Conservation (phyloP, 2,113 vertebrate species). For the Pseudorectes ferrugineus region DNA sequence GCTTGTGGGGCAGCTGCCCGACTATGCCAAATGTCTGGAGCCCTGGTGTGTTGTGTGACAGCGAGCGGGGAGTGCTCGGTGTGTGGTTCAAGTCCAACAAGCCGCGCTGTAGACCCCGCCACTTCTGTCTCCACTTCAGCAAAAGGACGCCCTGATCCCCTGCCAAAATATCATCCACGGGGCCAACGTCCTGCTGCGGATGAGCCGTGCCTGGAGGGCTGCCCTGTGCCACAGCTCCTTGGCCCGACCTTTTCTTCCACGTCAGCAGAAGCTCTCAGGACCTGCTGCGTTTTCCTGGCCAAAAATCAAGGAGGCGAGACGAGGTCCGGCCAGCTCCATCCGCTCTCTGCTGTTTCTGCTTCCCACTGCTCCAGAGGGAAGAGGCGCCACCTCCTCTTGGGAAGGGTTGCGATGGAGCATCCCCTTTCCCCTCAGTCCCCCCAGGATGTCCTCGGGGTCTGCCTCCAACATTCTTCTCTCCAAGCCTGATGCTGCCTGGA, state of each 20-base stretch:
- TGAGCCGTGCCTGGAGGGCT: neutral
- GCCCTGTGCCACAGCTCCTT: neutral
- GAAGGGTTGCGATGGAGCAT: neutral
- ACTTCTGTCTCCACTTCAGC: neutral
- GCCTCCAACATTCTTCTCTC: neutral
- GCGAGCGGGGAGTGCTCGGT: rapidly evolving
- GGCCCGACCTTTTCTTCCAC: rapidly evolving
- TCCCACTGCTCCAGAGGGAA: neutral
- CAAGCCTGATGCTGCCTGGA: neutral
- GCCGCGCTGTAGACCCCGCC: rapidly evolving
- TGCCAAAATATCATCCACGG: neutral
- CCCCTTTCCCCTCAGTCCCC: rapidly evolving
- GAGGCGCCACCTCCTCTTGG: neutral
- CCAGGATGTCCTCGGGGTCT: neutral
- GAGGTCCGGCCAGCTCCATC: rapidly evolving
- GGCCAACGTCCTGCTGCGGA: rapidly evolving
- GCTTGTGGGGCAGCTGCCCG: neutral
- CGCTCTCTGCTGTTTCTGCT: neutral
- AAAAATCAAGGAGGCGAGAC: rapidly evolving
- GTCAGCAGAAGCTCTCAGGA: rapidly evolving
- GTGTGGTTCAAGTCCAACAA: neutral
- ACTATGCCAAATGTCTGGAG: constrained; percentile 37
- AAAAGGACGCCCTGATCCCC: neutral
- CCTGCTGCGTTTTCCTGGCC: neutral
- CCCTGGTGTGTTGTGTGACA: rapidly evolving